Base-by-base conservation (phyloP, 2,797 vertebrate species). In the Serranus cabrilla region DNA sequence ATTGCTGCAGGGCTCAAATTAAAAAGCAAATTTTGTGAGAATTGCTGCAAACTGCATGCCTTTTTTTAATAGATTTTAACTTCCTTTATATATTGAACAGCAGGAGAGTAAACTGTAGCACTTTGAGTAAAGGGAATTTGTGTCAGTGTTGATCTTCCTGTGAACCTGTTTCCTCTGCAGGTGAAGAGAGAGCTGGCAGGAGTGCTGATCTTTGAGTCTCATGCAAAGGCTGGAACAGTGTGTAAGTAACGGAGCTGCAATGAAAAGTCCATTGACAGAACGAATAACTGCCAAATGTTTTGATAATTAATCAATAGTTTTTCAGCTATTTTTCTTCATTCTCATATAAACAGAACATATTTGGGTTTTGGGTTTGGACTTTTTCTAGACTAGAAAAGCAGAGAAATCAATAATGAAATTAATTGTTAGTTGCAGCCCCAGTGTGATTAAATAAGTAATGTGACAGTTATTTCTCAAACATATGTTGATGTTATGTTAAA, bases 201-300 rank as follows among this genome's bases (percentile, higher is more conserved):
- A 56, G 97, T 99, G 78, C 95, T 99, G 68, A 96, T 99, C 86
- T 99, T 99, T 85, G 98, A 99, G 92, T 99, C 98, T 39, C 98
- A 99, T 66, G 96, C 97, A 54, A 98, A 97, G 92, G 96, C 97
- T 85, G 98, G 98, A 91, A 99, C 97, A 1, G 97, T 99, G 74
- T 94, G 98, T 99, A 95, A 99, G 98, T 98, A 88, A 65, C 42
- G 11, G 6, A 3, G 34, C 34, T 34, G n/a, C n/a, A n/a, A n/a
- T n/a, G n/a, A n/a, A n/a, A n/a, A n/a, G n/a, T n/a, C n/a, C n/a
- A n/a, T n/a, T n/a, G n/a, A n/a, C n/a, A n/a, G n/a, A n/a, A n/a
- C n/a, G n/a, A n/a, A n/a, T n/a, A n/a, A n/a, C n/a, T n/a, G n/a
- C n/a, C n/a, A n/a, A n/a, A n/a, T n/a, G n/a, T n/a, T n/a, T n/a